Evolutionary conservation across 2,888 invertebrate species (phyloP), one percentile per base, ranked within the genome.

Genomic region (Phengaris arion): DNA sequence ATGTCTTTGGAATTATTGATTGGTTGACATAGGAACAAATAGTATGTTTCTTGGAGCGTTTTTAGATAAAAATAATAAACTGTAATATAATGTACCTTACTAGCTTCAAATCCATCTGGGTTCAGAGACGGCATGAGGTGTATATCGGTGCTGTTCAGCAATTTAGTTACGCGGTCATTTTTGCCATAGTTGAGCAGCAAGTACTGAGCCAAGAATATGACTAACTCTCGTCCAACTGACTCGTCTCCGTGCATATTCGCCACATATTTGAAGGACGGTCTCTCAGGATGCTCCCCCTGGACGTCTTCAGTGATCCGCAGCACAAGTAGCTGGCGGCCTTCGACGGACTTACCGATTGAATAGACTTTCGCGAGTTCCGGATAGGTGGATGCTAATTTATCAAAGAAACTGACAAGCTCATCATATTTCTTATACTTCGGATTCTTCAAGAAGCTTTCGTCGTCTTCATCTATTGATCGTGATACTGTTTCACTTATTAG

Each of bases 221-320:
- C 92, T 79, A 98, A 86, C 86, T 98, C 96, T 64, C 98, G 93
- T 0, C 98, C 99, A 45, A 99, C 94, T 1, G 97, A 95, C 89
- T 99, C 99, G 85, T 99, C 98, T 4, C 99, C 99, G 86, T 99
- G 98, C 98, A 99, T 99, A 85, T 99, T 99, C 12, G 97, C 98
- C 77, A 99, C 97, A 92, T 97, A 98, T 86, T 99, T 99, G 81
- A 99, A 96, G 94, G 98, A 97, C 0, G 99, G 99, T 81, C 97
- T 96, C 15, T 95, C 92, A 85, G 95, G 87, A 88, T 94, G 92
- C 83, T 80, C 78, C 6, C 82, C 79, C 13, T 84, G 82, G 22
- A 96, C 96, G 89, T 97, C 96, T 81, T 96, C 94, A 74, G 96
- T 96, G 77, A 97, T 97, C 89, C 98, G 97, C 75, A 98, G 84